Percentiles rank a stretch among this genome's conserved stretches.
These are phyloP conservation scores for Seira ritae DNA, from an alignment of 2,888 invertebrate species.

Conservation along the genomic window DNA sequence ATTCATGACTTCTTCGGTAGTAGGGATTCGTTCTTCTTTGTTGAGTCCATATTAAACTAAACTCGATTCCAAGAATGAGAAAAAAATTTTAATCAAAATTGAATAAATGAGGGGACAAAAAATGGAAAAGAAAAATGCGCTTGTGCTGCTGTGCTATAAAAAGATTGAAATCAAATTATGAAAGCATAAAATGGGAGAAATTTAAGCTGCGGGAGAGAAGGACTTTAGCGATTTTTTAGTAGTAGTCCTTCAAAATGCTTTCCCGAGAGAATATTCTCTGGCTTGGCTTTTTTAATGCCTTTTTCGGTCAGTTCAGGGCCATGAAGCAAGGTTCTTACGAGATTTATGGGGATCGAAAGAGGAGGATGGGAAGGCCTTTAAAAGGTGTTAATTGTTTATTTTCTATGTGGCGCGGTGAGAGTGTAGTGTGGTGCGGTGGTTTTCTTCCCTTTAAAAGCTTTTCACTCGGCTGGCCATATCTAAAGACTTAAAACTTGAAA, in stretches of 20 bases:
- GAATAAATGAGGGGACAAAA: neutral
- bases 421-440: too few species aligned
- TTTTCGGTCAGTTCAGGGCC: neutral
- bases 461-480: too few species aligned
- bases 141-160: neutral
- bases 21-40: neutral
- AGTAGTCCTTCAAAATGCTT: too few species aligned
- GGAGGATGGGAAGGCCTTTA: constrained; percentile 38
- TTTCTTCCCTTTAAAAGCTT: neutral
- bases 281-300: neutral
- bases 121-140: neutral
- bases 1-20: constrained; percentile 41
- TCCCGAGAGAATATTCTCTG: too few species aligned
- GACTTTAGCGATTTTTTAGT: neutral
- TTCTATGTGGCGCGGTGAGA: constrained; percentile 12
- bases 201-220: neutral
- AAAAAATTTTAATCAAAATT: constrained; percentile 11
- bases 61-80: neutral
- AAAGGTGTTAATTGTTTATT: constrained; percentile 63
- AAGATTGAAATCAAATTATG: neutral
- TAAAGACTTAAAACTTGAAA: too few species aligned
- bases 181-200: neutral
- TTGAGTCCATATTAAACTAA: neutral
- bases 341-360: constrained; percentile 37
- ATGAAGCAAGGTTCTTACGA: constrained; percentile 5